Percentiles rank a stretch among this genome's conserved stretches.
Evolutionary conservation across 23 tunicate species (phyloP).

Genomic region (Botrylloides violaceus): DNA sequence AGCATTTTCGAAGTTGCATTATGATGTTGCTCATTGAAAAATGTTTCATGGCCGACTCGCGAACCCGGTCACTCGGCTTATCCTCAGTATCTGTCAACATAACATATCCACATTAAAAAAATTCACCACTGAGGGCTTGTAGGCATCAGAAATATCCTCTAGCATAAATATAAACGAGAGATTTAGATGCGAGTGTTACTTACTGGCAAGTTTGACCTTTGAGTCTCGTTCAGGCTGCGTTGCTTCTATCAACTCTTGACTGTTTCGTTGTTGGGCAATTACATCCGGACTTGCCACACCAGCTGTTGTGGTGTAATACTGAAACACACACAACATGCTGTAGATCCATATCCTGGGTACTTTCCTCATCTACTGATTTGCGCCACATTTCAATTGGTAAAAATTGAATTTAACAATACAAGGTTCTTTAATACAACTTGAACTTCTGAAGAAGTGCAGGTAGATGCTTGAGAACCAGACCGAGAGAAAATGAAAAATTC

Average conservation of each 20-base stretch:
- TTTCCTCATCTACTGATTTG: neutral
- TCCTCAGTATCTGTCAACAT: no score
- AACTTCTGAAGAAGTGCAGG: no score
- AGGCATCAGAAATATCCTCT: no score
- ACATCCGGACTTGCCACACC: constrained; percentile 54
- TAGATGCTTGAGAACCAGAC: no score
- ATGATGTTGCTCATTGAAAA: constrained; percentile 70
- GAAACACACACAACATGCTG: neutral
- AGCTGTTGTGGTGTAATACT: constrained; percentile 56
- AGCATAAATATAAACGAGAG: no score
- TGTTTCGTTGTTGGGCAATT: constrained; percentile 20
- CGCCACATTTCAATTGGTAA: no score
- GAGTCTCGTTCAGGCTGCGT: neutral
- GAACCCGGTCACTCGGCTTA: neutral
- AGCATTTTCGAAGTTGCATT: constrained; percentile 81
- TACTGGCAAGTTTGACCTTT: neutral
- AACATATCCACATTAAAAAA: no score
- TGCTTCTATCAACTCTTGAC: constrained; percentile 4
- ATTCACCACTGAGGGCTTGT: no score
- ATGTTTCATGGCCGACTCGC: constrained; percentile 17
- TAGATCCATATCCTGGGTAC: neutral
- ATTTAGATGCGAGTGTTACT: no score
- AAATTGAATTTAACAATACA: no score
- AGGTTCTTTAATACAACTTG: no score
- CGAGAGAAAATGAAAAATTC: no score